phyloP scores from a whole-genome alignment of 37 sponge, comb jelly and placozoan genomes.

The Tethya wilhelma region DNA sequence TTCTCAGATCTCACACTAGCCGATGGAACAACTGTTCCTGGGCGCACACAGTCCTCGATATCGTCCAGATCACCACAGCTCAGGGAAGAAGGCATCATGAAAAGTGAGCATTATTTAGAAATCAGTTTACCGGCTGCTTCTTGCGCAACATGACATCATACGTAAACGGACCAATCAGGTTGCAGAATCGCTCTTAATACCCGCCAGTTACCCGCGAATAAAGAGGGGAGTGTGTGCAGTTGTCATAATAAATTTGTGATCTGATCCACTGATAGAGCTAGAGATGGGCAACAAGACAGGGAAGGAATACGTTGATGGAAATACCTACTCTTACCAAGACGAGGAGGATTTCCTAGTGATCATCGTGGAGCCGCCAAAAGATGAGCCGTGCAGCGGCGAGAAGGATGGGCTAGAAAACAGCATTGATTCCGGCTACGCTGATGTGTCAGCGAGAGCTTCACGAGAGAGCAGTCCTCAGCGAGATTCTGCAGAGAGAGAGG shows the following conservation, averaged over 20 bases:
- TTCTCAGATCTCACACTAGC: slow-evolving; percentile 32
- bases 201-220: too few species aligned
- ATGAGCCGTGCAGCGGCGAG: background rate
- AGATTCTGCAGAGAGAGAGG: too few species aligned
- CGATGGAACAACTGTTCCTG: background rate
- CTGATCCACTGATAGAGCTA: background rate
- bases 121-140: too few species aligned
- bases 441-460: too few species aligned
- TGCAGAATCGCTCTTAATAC: too few species aligned
- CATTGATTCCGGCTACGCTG: slow-evolving; percentile 25
- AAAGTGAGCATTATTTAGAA: too few species aligned
- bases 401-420: background rate
- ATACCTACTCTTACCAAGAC: too few species aligned
- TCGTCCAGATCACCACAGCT: slow-evolving; percentile 25
- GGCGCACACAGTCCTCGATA: slow-evolving; percentile 42
- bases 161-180: too few species aligned
- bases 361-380: background rate
- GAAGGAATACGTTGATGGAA: background rate
- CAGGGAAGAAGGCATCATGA: background rate
- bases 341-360: slow-evolving; percentile 6
- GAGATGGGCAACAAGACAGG: background rate
- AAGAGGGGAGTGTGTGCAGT: too few species aligned
- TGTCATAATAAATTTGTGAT: background rate
- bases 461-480: too few species aligned
- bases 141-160: too few species aligned